Base-by-base conservation (phyloP, 2,797 vertebrate genomes). In the Melanotaenia trifasciata region DNA sequence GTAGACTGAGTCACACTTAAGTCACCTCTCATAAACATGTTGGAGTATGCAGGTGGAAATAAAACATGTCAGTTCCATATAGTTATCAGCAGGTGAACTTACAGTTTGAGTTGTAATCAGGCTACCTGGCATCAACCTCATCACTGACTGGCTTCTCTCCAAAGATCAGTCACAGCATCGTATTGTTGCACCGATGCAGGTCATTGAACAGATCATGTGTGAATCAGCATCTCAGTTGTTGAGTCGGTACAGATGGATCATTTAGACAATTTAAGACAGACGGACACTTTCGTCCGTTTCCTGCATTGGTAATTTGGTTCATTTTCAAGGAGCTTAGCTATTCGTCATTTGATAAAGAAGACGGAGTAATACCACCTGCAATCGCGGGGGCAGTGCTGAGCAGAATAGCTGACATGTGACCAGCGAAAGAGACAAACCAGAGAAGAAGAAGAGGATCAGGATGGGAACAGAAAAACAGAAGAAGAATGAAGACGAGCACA, bases 121-220 rank as follows among this genome's bases (percentile, higher is more conserved):
- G 1, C 50, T 47, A 63, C 33, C 18, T 71, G 64, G 74, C 33
- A 78, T 40, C 72, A 70, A 58, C 70, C 60, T 67, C 58, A 47
- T 65, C 30, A 51, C 47, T 4, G 1, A 53, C 67, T 75, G 79
- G 81, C 70, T 58, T 43, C 13, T 58, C 50, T 74, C 75, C 53
- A 76, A 28, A 80, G 40, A 28, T 51, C 67, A 76, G 69, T 74
- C 65, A 74, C 40, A 13, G 28, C 80, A 60, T 79, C 50, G 60
- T 57, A 73, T 67, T 72, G 74, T 77, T 75, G 65, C 62, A 72
- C 47, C 51, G 66, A 81, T 83, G 73, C 75, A 71, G 69, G 60
- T 64, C 75, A 67, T 35, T 66, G 63, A 76, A 64, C 57, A 72
- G 73, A 76, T 69, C 69, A 22, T 54, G 71, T 56, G 54, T 63